A percentile compares a stretch with the other conserved stretches of the same genome.
Evolutionary conservation across 2,888 invertebrate species (phyloP).

Genomic region (Tinea trinotella): DNA sequence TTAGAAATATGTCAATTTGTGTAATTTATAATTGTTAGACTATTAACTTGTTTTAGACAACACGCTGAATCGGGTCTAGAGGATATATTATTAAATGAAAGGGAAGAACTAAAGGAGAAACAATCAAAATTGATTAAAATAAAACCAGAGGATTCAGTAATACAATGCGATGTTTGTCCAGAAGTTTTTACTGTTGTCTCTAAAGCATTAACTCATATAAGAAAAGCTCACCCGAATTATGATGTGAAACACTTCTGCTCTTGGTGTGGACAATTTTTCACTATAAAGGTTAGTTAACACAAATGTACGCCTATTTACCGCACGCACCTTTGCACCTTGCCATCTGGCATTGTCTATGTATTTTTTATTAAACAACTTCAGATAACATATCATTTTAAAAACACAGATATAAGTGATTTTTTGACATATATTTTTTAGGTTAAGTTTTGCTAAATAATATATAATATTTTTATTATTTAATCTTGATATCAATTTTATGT

Average conservation of each 20-base stretch:
- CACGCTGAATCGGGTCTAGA: slow-evolving; percentile 72
- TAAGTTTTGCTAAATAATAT: too few relatives aligned
- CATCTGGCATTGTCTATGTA: too few relatives aligned
- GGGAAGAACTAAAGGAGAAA: neutral
- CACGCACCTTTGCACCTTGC: neutral
- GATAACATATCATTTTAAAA: too few relatives aligned
- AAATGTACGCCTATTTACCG: neutral
- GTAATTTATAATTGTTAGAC: neutral
- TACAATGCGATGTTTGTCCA: slow-evolving; percentile 74
- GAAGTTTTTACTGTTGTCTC: slow-evolving; percentile 72
- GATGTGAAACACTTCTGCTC: slow-evolving; percentile 76
- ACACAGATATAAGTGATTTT: too few relatives aligned
- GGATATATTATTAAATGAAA: neutral
- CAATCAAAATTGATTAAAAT: neutral
- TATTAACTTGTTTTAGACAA: slow-evolving; percentile 50
- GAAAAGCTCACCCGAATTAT: slow-evolving; percentile 75
- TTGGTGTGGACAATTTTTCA: slow-evolving; percentile 79
- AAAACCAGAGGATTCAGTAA: slow-evolving; percentile 27
- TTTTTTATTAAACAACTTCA: too few relatives aligned
- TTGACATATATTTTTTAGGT: too few relatives aligned
- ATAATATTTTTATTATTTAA: too few relatives aligned
- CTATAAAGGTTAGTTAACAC: slow-evolving; percentile 66
- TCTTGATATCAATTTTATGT: too few relatives aligned
- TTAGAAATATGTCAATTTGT: neutral
- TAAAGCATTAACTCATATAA: slow-evolving; percentile 78